Evolutionary conservation across 2,797 vertebrate species (phyloP), one percentile per base, ranked within the genome.

Genomic region (Austrolebias charrua): DNA sequence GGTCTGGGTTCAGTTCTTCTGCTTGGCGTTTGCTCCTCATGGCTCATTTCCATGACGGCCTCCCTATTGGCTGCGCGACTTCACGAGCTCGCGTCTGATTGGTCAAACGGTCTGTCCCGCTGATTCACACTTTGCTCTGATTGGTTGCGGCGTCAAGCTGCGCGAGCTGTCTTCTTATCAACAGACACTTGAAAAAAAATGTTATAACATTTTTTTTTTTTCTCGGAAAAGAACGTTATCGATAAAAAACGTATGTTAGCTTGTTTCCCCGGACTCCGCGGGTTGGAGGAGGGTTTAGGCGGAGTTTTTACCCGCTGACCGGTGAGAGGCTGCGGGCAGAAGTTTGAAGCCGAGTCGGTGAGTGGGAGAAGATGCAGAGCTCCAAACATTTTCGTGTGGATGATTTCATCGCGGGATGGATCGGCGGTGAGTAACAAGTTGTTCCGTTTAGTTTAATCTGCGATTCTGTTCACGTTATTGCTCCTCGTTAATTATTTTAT

Each of bases 391-490:
- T 97, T 65, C 91, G 93, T 48, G 2, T 95, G 82, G 94, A 96
- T 63, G 95, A 97, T 72, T 98, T 98, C 63, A 55, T 91, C 13
- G 96, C 96, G 2, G 96, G 96, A 75, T 96, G 93, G 93, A 92
- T 97, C 60, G 95, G 95, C 60, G 97, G 97, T 98, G 91, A 94
- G 67, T 55, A 45, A 33, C 50, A 45, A 48, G 47, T 10, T 57
- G 6, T 31, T 13, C 42, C 28, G 38, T 11, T 11, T 12, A 40
- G 10, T 12, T 3, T 10, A 12, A 0, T 40, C 38, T 40, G 38
- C 11, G 10, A 40, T 40, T 10, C 14, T 16, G 20, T 15, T 5
- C 4, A 4, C 5, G 31, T 16, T 29, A 4, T 42, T 15, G 8
- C 58, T 28, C 7, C 11, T 14, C 35, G 5, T n/a, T 16, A n/a